phyloP scores from a whole-genome alignment of 2,888 invertebrate genomes.

The Uropetala carovei region DNA sequence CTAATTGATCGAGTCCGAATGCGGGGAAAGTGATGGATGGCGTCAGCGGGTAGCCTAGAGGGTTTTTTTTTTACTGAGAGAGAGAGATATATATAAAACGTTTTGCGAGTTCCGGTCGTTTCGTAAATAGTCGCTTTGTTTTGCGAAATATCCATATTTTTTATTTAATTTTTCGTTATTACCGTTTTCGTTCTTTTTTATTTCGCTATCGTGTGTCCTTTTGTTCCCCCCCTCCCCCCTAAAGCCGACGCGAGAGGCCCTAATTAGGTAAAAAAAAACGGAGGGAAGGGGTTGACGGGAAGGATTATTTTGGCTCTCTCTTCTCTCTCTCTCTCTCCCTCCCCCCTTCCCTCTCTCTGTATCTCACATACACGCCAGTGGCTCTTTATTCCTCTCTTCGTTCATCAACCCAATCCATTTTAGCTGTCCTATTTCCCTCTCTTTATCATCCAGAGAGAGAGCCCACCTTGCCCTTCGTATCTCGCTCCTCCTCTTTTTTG shows the following conservation, averaged over 20 bases:
- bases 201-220: not conserved
- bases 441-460: not conserved
- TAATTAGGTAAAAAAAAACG: conserved; percentile 14
- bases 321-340: not conserved
- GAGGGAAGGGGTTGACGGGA: not conserved
- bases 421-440: not conserved
- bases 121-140: not conserved
- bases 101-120: too few relatives aligned
- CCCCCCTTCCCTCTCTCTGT: not conserved
- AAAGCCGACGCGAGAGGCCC: not conserved
- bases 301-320: not conserved
- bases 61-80: not conserved
- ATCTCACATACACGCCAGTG: not conserved
- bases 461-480: not conserved
- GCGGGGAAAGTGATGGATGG: not conserved
- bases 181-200: not conserved
- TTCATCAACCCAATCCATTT: not conserved
- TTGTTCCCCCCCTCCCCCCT: not conserved
- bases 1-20: conserved; percentile 32
- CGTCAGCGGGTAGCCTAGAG: not conserved
- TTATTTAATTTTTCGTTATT: too few relatives aligned
- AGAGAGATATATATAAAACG: not conserved
- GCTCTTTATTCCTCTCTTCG: not conserved
- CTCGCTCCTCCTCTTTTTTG: not conserved
- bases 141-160: too few relatives aligned